Percentiles rank a stretch among this genome's conserved stretches.
These are phyloP conservation scores for Acanthoscelides obtectus DNA, from an alignment of 2,888 invertebrate species.

Conservation along the genomic window DNA sequence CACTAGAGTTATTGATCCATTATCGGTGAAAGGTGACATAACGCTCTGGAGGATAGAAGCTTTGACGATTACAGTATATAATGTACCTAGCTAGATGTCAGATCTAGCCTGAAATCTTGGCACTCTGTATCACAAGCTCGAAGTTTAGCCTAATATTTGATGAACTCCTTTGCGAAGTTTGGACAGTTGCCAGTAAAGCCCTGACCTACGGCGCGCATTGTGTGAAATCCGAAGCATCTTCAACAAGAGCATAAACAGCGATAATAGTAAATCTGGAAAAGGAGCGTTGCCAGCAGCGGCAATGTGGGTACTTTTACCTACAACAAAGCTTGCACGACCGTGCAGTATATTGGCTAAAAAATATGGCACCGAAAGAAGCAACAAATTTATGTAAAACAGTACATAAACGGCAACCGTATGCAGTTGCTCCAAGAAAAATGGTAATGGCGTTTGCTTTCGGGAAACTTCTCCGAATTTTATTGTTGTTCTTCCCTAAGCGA, in stretches of 20 bases:
- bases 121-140: no score
- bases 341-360: not conserved
- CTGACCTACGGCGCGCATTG: no score
- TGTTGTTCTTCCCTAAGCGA: not conserved
- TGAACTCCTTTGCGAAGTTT: no score
- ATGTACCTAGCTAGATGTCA: no score
- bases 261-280: not conserved
- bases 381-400: not conserved
- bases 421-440: not conserved
- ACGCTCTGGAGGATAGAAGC: no score
- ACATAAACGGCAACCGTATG: not conserved
- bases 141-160: no score
- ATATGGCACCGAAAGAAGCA: not conserved
- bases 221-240: not conserved
- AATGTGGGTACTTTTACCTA: not conserved
- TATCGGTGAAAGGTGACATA: no score
- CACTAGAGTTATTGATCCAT: no score
- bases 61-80: no score
- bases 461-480: not conserved
- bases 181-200: no score
- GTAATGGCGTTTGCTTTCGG: not conserved
- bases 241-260: not conserved
- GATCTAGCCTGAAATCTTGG: no score
- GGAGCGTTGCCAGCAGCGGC: not conserved
- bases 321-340: not conserved